These are phyloP conservation scores for Lepidurus couesii DNA, from an alignment of 1,140 invertebrate species.

Conservation along the genomic window DNA sequence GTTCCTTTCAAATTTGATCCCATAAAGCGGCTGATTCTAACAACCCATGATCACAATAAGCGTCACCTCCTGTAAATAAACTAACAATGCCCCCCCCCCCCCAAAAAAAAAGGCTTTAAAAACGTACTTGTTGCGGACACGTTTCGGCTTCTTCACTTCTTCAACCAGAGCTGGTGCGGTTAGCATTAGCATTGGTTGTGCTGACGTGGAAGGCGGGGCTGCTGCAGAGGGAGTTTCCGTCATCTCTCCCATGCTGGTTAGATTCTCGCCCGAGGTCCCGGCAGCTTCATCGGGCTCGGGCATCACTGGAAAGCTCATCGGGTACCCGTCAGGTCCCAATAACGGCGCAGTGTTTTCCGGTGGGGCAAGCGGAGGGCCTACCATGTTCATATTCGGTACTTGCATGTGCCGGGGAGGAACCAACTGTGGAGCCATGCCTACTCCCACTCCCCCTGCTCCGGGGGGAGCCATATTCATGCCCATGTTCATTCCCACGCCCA, in stretches of 20 bases:
- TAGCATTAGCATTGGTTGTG: not conserved
- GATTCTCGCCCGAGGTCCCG: slow-evolving; percentile 20
- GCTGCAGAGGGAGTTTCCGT: slow-evolving; percentile 17
- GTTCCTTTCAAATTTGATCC: no score
- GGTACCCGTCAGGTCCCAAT: slow-evolving; percentile 12
- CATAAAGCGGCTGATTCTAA: no score
- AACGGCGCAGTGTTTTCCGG: slow-evolving; percentile 12
- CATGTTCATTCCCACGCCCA: not conserved
- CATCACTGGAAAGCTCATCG: slow-evolving; percentile 21
- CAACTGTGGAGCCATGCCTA: not conserved
- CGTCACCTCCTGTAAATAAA: not conserved
- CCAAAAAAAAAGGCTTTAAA: not conserved
- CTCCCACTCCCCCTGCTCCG: not conserved
- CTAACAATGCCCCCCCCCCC: not conserved
- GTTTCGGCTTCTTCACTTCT: slow-evolving; percentile 9
- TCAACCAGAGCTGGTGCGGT: not conserved
- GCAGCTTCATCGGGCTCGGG: slow-evolving; percentile 20
- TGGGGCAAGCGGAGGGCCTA: not conserved
- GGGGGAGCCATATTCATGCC: slow-evolving; percentile 7
- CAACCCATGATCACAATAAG: not conserved
- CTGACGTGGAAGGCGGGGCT: not conserved
- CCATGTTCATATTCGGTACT: not conserved
- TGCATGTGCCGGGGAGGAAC: not conserved
- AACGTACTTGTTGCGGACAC: slow-evolving; percentile 15
- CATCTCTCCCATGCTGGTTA: not conserved